Evolutionary conservation across 2,113 vertebrate species (phyloP), one percentile per base, ranked within the genome.

Genomic region (Phaethon lepturus): DNA sequence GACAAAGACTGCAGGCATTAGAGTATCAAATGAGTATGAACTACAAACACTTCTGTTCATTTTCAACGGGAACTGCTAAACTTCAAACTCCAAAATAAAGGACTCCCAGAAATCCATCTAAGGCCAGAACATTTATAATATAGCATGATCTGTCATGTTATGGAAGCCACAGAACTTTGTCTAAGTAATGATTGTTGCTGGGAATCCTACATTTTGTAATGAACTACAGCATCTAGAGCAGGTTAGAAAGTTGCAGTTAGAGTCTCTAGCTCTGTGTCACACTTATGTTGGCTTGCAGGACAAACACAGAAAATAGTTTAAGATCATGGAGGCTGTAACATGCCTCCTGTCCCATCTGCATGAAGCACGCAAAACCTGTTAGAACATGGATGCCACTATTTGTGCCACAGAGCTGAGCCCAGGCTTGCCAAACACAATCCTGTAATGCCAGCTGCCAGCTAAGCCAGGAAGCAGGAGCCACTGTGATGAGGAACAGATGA

Each of bases 81-180:
- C 13, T 80, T 71, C n/a, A 77, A 75, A 44, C 45, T 88, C 73
- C 55, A 69, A 67, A 78, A 67, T 26, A 73, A 35, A 82, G 38
- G 28, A n/a, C n/a, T 66, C 18, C 4, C 3, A 1, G 47, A 85
- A 45, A 82, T 18, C 24, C 56, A 75, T 8, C 33, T 47, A 82
- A 59, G 28, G 29, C 25, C 17, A 78, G 52, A 81, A 72, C 9
- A 24, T 11, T 66, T 28, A 4, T 24, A 78, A 63, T 17, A n/a
- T 7, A 67, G 81, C 78, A 87, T 0, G 0, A 33, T 20, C 26
- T 66, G 16, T 47, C 42, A 25, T 0, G 2, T 22, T 33, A 81
- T 56, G 14, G 50, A 84, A 80, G 50, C 20, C 76, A 89, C 1
- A 1, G 8, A 90, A 81, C 28, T 60, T 60, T 2, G 66, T 13